Evolutionary conservation across 2,797 vertebrate species (phyloP).

Genomic region (Takifugu rubripes): DNA sequence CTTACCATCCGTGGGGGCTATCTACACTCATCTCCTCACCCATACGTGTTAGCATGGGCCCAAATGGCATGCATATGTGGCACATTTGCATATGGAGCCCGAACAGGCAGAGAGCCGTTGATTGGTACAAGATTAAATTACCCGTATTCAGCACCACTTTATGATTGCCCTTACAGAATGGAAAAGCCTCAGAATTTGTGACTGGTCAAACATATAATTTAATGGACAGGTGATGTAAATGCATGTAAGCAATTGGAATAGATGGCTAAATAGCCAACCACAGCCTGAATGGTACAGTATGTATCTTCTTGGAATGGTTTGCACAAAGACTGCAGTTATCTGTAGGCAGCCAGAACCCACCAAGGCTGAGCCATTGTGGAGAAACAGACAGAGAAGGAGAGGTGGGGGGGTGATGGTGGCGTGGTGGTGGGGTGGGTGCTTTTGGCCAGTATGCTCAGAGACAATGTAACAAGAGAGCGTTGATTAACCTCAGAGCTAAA

Average conservation of each 20-base stretch:
- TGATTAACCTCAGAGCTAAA: slow-evolving; percentile 65
- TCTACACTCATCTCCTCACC: slow-evolving; percentile 47
- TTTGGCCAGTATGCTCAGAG: slow-evolving; percentile 65
- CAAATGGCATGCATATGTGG: slow-evolving; percentile 27
- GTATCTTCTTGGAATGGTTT: slow-evolving; percentile 57
- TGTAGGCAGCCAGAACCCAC: slow-evolving; percentile 68
- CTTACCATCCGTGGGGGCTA: slow-evolving; percentile 41
- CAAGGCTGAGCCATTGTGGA: slow-evolving; percentile 67
- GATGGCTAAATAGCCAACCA: slow-evolving; percentile 63
- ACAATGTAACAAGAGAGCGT: slow-evolving; percentile 65
- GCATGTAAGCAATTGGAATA: slow-evolving; percentile 62
- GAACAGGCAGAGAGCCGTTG: slow-evolving; percentile 24
- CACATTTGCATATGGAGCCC: slow-evolving; percentile 31
- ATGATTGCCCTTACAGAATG: slow-evolving; percentile 22
- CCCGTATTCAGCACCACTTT: slow-evolving; percentile 20
- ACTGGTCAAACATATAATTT: slow-evolving; percentile 46
- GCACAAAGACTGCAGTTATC: slow-evolving; percentile 71
- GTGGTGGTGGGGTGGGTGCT: slow-evolving; percentile 23
- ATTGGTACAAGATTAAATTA: slow-evolving; percentile 46
- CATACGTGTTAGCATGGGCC: slow-evolving; percentile 54
- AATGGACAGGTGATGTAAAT: slow-evolving; percentile 53
- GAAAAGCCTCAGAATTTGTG: slow-evolving; percentile 32
- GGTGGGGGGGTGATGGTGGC: background rate
- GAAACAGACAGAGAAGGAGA: slow-evolving; percentile 40
- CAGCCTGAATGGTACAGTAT: slow-evolving; percentile 59